A percentile compares a stretch with the other conserved stretches of the same genome.
phyloP scores from a whole-genome alignment of 2,888 invertebrate species.

The Melanostoma mellinum region DNA sequence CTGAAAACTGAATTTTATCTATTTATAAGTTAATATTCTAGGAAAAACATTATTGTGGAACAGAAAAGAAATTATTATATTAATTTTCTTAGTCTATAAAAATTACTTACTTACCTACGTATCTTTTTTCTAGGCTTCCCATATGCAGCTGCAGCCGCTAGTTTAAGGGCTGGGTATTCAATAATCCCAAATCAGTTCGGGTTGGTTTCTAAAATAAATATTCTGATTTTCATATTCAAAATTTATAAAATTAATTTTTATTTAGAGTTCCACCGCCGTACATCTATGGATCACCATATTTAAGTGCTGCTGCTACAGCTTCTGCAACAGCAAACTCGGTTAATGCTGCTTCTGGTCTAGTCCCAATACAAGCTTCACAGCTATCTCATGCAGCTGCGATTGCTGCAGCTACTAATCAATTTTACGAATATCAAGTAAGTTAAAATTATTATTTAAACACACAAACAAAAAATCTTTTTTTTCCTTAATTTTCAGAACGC shows the following conservation, averaged over 20 bases:
- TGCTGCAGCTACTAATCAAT: constrained; percentile 90
- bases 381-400: constrained; percentile 89
- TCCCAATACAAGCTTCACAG: constrained; percentile 86
- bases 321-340: constrained; percentile 72
- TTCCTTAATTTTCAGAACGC: constrained; percentile 49
- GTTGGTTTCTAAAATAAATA: constrained; percentile 84
- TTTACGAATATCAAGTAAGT: constrained; percentile 88
- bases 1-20: no score
- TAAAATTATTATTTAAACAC: not conserved
- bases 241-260: not conserved
- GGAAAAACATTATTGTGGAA: no score
- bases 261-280: constrained; percentile 89
- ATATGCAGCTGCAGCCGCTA: constrained; percentile 84
- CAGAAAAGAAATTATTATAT: no score
- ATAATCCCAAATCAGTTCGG: constrained; percentile 92
- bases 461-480: not conserved
- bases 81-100: no score
- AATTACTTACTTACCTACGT: not conserved
- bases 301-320: constrained; percentile 82
- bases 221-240: constrained; percentile 63
- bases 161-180: constrained; percentile 90
- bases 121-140: constrained; percentile 85
- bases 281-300: constrained; percentile 89
- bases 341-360: constrained; percentile 85
- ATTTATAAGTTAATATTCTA: no score